These are phyloP conservation scores for Bhutanitis thaidina DNA, from an alignment of 2,888 invertebrate species.

Conservation along the genomic window DNA sequence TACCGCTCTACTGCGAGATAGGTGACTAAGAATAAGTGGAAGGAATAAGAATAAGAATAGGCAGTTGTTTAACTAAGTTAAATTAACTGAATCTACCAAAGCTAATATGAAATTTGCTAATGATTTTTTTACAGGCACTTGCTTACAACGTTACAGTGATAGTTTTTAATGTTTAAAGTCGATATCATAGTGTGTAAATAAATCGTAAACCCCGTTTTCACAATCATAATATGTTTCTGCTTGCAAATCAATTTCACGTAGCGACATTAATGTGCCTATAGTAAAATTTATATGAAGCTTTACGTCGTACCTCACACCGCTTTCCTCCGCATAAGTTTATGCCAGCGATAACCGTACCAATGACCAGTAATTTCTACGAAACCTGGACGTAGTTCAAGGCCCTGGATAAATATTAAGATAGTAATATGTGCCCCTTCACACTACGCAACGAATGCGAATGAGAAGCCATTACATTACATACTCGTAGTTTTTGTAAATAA, in stretches of 20 bases:
- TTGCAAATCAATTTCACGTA: constrained; percentile 79
- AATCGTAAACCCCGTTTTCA: constrained; percentile 80
- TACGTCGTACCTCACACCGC: constrained; percentile 64
- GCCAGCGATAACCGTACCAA: constrained; percentile 50
- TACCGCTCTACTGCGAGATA: too few relatives aligned
- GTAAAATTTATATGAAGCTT: constrained; percentile 77
- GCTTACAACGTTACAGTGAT: constrained; percentile 52
- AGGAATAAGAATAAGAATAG: too few relatives aligned
- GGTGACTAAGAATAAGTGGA: too few relatives aligned
- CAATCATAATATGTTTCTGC: constrained; percentile 80
- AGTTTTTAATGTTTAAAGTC: constrained; percentile 65
- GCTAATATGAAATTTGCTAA: constrained; percentile 19
- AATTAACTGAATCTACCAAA: not conserved
- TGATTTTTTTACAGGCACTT: constrained; percentile 32
- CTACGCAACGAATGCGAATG: not conserved
- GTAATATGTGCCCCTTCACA: not conserved
- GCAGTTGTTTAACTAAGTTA: too few relatives aligned
- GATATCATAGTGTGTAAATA: constrained; percentile 75
- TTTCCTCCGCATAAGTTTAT: constrained; percentile 60
- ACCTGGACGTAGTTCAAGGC: constrained; percentile 47
- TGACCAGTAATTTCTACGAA: constrained; percentile 28
- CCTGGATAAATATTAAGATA: constrained; percentile 2
- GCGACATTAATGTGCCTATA: constrained; percentile 78
- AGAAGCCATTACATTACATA: not conserved
- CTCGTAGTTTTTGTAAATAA: not conserved